Percentiles rank a stretch among this genome's conserved stretches.
Evolutionary conservation across 2,888 invertebrate genomes (phyloP).

Genomic region (Kryphioiulus occultus): DNA sequence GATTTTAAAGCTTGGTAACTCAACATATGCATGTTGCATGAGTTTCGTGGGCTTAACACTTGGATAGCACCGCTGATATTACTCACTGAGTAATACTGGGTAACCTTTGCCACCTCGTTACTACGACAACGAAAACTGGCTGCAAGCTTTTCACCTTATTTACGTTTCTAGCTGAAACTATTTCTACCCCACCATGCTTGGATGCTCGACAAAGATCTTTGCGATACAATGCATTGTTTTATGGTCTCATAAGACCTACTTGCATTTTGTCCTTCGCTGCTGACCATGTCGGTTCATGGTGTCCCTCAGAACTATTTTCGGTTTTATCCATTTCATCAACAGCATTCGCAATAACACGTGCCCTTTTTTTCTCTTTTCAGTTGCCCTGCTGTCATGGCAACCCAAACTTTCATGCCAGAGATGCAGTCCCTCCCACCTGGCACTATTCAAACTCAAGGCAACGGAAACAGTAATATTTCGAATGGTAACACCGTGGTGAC

Average conservation of each 20-base stretch:
- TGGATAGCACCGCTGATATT: too few species aligned
- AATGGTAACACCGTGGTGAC: constrained; percentile 42
- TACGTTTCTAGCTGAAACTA: neutral
- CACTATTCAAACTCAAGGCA: constrained; percentile 57
- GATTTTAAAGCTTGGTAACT: too few species aligned
- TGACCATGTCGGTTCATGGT: neutral
- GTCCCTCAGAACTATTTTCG: neutral
- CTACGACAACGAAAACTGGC: neutral
- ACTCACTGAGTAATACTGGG: too few species aligned
- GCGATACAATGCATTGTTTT: neutral
- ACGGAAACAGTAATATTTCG: constrained; percentile 44
- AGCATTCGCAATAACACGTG: neutral
- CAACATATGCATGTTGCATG: too few species aligned
- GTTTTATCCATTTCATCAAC: neutral
- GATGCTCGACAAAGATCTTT: neutral
- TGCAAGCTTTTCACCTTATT: neutral
- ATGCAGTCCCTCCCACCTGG: constrained; percentile 62
- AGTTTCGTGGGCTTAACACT: too few species aligned
- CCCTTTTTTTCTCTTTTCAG: constrained; percentile 36
- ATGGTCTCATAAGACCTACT: neutral
- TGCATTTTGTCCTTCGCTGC: neutral
- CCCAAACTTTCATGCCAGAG: constrained; percentile 63
- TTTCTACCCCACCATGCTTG: neutral
- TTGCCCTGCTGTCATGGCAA: constrained; percentile 60
- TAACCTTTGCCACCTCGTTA: neutral